phyloP scores from a whole-genome alignment of 2,888 invertebrate genomes.

The Nemapogon koenigi region DNA sequence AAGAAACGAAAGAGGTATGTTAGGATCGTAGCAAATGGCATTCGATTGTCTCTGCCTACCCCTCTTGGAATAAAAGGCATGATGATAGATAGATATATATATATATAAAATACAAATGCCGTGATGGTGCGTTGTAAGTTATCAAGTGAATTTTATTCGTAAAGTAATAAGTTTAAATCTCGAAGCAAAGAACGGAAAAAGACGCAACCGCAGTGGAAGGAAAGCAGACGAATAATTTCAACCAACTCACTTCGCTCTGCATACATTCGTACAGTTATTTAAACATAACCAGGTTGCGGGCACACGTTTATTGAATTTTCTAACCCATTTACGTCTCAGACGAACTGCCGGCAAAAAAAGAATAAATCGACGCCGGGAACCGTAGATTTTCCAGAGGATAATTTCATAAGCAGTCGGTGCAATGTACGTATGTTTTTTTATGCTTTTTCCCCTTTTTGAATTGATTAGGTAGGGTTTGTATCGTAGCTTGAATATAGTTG shows the following conservation, averaged over 20 bases:
- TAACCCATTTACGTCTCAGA: conserved; percentile 64
- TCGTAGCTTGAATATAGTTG: conserved; percentile 51
- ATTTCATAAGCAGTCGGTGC: conserved; percentile 54
- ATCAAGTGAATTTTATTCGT: no score
- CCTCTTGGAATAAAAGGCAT: no score
- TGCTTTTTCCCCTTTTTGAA: conserved; percentile 55
- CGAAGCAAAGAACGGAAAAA: no score
- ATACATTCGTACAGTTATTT: conserved; percentile 48
- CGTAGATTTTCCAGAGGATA: conserved; percentile 56
- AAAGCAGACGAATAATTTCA: conserved; percentile 7
- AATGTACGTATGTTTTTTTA: conserved; percentile 42
- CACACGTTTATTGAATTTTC: conserved; percentile 59
- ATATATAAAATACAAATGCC: no score
- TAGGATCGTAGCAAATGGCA: no score
- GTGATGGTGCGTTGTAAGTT: no score
- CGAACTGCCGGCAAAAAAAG: conserved; percentile 31
- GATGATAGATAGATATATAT: no score
- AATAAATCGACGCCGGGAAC: conserved; percentile 21
- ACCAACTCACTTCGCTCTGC: conserved; percentile 20
- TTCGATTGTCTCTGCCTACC: no score
- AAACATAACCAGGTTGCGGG: conserved; percentile 41
- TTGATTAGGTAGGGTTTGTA: conserved; percentile 58
- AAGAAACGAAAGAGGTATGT: no score
- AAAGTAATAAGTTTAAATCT: no score
- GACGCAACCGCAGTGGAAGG: background rate